Conservation (phyloP, 2,113 vertebrate genomes). For the Benitochromis conjunctus region DNA sequence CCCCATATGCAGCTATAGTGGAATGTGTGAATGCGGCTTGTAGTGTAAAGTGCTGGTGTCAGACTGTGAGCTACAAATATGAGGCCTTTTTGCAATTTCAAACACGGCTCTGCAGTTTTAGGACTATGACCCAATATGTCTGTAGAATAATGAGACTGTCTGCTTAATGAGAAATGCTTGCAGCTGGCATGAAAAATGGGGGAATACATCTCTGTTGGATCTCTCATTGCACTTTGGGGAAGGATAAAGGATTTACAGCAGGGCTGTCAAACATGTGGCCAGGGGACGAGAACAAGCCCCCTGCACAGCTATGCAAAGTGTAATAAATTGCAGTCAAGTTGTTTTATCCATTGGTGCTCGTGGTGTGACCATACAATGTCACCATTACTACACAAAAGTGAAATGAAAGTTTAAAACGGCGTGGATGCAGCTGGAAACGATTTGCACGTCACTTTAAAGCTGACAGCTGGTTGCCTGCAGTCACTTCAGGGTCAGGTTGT, state of each 20-base stretch:
- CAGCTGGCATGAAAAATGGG: not conserved
- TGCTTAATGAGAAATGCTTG: not conserved
- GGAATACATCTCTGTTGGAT: not conserved
- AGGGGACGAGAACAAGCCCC: fast-evolving
- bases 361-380: no score
- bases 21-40: not conserved
- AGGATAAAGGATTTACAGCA: not conserved
- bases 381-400: not conserved
- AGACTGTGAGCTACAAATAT: not conserved
- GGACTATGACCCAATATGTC: not conserved
- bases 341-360: no score
- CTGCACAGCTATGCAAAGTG: not conserved
- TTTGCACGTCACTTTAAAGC: not conserved
- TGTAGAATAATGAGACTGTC: not conserved
- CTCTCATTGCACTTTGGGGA: not conserved
- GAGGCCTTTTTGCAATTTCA: not conserved
- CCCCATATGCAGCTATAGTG: fast-evolving
- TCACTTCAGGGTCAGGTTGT: not conserved
- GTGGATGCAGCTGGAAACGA: no score
- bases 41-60: not conserved
- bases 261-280: not conserved
- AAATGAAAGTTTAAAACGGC: not conserved
- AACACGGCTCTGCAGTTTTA: not conserved
- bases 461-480: not conserved
- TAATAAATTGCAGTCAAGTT: not conserved